Evolutionary conservation across 2,888 invertebrate species (phyloP).

Genomic region (Hypselothyrea guttata): DNA sequence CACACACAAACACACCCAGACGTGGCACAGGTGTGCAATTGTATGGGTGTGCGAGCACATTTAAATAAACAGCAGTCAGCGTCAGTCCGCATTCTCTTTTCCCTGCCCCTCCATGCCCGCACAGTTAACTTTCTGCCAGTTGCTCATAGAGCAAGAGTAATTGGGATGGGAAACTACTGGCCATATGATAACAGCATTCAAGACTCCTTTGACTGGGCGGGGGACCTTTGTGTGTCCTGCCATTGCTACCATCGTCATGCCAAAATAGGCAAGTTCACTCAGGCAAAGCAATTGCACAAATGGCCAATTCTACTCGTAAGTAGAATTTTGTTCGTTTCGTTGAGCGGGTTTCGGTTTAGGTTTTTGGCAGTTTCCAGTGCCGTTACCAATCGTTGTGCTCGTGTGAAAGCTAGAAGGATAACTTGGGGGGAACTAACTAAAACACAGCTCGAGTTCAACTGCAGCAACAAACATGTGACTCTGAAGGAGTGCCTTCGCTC

Average conservation of each 20-base stretch:
- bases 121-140: conserved; percentile 62
- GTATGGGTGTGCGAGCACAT: conserved; percentile 45
- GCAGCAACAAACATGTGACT: conserved; percentile 62
- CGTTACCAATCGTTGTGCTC: conserved; percentile 17
- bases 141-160: conserved; percentile 12
- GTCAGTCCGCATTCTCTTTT: conserved; percentile 47
- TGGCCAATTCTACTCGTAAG: conserved; percentile 79
- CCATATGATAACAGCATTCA: conserved; percentile 59
- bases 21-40: conserved; percentile 24
- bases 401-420: conserved; percentile 36
- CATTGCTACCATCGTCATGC: conserved; percentile 68
- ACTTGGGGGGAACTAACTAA: conserved; percentile 51
- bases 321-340: conserved; percentile 73
- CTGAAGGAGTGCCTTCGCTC: conserved; percentile 28
- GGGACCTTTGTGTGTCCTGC: conserved; percentile 47
- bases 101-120: conserved; percentile 22
- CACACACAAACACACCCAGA: too few relatives aligned
- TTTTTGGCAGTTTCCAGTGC: conserved; percentile 22
- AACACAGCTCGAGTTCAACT: conserved; percentile 40
- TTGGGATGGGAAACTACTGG: conserved; percentile 28
- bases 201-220: conserved; percentile 50
- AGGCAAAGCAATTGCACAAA: conserved; percentile 80
- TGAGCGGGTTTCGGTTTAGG: conserved; percentile 55
- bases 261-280: conserved; percentile 80
- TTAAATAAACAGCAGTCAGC: conserved; percentile 72